Base-by-base conservation (phyloP, 2,888 invertebrate species). In the Apeira syringaria region DNA sequence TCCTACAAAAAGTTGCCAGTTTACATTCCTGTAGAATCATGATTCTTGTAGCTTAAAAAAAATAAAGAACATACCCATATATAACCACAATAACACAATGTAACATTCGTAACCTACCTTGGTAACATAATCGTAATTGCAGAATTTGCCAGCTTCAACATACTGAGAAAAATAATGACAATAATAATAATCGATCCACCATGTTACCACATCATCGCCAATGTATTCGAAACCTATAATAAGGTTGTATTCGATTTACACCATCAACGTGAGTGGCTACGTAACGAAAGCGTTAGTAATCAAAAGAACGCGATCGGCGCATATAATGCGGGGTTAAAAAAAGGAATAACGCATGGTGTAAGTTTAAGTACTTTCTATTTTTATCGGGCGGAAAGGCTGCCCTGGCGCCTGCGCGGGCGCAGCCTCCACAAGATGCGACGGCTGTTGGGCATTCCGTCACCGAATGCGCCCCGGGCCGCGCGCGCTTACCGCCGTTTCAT, bases 291-390 rank as follows among this genome's bases (percentile, higher is more conserved):
- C 78, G 64, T 69, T 64, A 57, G 68, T 68, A 67, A 69, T 64
- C 60, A 64, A 66, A 68, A 67, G 64, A 69, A 75, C 74, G 64
- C 68, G 71, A 80, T 79, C 71, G 68, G 55, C 67, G 56, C 59
- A 64, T 76, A 79, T 84, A 83, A 80, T 80, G 66, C 69, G 67
- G 86, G 79, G 80, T 81, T 84, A 80, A 85, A 83, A 81, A 84
- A 84, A 82, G 81, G 81, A 80, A 68, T 75, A 54, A 36, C 58
- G 69, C 73, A 72, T 74, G 76, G 73, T 71, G 68, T 76, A 15
- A 65, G 78, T 78, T 82, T 82, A 65, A 66, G 71, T 20, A 80
- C 89, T 89, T 89, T 89, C 89, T 89, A 89, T 89, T 89, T 88
- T 87, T 86, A 82, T 78, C 77, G 74, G 76, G 79, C 69, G 78